A percentile compares a stretch with the other conserved stretches of the same genome.
Evolutionary conservation across 2,113 vertebrate species (phyloP).

Genomic region (Riparia riparia): DNA sequence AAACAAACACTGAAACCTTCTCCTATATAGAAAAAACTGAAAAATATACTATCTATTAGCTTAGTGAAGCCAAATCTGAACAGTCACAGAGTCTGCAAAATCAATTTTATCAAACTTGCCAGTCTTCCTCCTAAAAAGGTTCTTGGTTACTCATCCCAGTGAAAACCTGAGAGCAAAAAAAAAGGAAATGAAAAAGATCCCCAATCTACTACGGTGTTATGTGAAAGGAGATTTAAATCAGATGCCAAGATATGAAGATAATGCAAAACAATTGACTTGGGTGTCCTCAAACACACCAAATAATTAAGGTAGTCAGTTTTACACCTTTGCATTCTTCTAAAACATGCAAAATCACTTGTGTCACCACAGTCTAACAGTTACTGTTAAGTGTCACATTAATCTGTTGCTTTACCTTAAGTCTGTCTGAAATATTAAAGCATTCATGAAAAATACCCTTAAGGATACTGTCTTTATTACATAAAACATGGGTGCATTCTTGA

Average conservation of each 20-base stretch:
- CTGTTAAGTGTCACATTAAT: not conserved
- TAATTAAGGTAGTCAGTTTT: not conserved
- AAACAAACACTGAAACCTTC: not conserved
- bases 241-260: not conserved
- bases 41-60: not conserved
- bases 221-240: not conserved
- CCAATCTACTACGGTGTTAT: not conserved
- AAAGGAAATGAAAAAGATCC: not conserved
- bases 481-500: not conserved
- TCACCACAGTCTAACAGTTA: not conserved
- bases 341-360: not conserved
- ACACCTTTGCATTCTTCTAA: not conserved
- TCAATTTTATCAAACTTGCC: not conserved
- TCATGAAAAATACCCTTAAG: not conserved
- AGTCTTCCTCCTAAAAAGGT: not conserved
- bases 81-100: not conserved
- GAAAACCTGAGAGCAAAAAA: not conserved
- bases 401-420: not conserved
- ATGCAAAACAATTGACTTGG: not conserved
- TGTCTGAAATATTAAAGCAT: not conserved
- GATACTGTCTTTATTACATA: not conserved
- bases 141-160: not conserved
- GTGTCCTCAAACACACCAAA: not conserved
- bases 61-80: not conserved
- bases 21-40: not conserved